A percentile compares a stretch with the other conserved stretches of the same genome.
Conservation (phyloP, 2,113 vertebrate species). For the Strix uralensis region DNA sequence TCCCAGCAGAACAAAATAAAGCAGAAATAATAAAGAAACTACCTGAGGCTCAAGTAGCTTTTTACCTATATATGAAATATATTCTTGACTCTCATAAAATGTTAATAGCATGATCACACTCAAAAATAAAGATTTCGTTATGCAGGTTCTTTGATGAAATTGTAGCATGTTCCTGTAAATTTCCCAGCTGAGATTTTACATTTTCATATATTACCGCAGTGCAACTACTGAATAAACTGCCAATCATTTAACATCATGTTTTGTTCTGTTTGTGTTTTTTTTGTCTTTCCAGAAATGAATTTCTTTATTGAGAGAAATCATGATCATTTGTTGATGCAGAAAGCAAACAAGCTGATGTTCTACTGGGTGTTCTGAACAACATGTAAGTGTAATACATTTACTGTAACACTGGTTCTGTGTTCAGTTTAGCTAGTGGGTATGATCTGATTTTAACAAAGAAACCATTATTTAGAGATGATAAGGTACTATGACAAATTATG, state of each 20-base stretch:
- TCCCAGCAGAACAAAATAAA: neutral
- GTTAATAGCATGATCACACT: neutral
- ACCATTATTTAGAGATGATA: neutral
- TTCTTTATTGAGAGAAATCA: neutral
- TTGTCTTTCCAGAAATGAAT: slow-evolving; percentile 69
- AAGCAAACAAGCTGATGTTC: neutral
- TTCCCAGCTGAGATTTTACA: neutral
- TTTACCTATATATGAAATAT: neutral
- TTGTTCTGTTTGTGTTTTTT: neutral
- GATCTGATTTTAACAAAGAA: neutral
- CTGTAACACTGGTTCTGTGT: neutral
- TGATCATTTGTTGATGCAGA: neutral
- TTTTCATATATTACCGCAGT: neutral
- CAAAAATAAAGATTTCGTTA: neutral
- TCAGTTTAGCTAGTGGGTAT: neutral
- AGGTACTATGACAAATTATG: neutral
- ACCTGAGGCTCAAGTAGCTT: neutral
- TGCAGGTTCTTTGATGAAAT: neutral
- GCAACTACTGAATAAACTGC: neutral
- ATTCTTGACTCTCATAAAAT: neutral
- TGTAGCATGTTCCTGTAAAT: neutral
- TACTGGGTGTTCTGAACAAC: slow-evolving; percentile 19
- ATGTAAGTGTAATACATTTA: slow-evolving; percentile 49
- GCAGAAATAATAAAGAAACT: neutral
- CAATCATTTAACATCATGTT: neutral